phyloP scores from a whole-genome alignment of 64 coral and sea anemone genomes.

The Astreopora myriophthalma region DNA sequence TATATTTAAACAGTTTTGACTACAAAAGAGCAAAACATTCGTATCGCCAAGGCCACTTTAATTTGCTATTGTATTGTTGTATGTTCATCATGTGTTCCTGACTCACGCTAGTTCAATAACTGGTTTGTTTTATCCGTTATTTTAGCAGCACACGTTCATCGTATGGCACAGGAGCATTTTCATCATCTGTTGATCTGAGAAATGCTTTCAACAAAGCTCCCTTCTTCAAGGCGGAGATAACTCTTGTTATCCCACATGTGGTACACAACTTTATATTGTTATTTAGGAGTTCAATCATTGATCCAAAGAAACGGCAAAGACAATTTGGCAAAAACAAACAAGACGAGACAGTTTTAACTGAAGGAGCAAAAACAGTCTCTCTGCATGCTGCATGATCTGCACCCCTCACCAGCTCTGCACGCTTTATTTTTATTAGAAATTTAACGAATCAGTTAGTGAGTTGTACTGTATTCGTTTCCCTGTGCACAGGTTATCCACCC shows the following conservation, averaged over 20 bases:
- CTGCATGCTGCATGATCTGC: too few relatives aligned
- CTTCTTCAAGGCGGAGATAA: slow-evolving; percentile 89
- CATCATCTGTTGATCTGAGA: not conserved
- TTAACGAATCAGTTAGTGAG: too few relatives aligned
- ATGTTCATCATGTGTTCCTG: too few relatives aligned
- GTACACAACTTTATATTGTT: slow-evolving; percentile 22
- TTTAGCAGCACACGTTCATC: slow-evolving; percentile 66
- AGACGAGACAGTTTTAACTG: too few relatives aligned
- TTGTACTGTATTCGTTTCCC: not conserved
- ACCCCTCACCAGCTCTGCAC: too few relatives aligned
- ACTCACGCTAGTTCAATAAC: too few relatives aligned
- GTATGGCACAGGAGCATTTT: slow-evolving; percentile 78
- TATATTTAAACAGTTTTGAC: too few relatives aligned
- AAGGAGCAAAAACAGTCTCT: too few relatives aligned
- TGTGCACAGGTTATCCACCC: slow-evolving; percentile 73
- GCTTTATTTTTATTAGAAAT: not conserved
- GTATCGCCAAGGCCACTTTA: too few relatives aligned
- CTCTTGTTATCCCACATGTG: slow-evolving; percentile 89
- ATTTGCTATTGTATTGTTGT: too few relatives aligned
- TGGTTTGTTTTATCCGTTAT: not conserved
- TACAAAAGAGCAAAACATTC: too few relatives aligned
- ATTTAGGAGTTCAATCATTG: not conserved
- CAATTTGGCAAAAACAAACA: too few relatives aligned
- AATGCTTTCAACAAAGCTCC: slow-evolving; percentile 77
- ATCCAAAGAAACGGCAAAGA: not conserved